These are phyloP conservation scores for Elegia similella DNA, from an alignment of 2,888 invertebrate genomes.

Conservation along the genomic window DNA sequence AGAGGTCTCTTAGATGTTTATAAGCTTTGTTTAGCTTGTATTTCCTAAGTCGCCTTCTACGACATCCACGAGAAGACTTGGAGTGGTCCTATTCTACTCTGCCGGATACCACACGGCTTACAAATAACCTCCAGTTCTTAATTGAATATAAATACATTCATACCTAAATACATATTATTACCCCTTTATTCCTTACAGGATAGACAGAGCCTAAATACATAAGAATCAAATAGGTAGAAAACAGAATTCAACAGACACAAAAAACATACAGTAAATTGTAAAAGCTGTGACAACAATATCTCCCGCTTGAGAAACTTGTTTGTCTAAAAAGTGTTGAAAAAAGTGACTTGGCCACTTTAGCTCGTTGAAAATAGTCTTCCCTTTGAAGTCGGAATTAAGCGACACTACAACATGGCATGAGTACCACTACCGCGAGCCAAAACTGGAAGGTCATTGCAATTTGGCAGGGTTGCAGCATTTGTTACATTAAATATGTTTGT, in stretches of 20 bases:
- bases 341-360: slow-evolving; percentile 10
- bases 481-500: slow-evolving; percentile 16
- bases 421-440: slow-evolving; percentile 15
- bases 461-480: slow-evolving; percentile 15
- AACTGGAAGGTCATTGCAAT: slow-evolving; percentile 18
- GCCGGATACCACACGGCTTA: no score
- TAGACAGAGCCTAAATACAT: no score
- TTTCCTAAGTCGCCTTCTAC: no score
- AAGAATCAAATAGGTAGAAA: not conserved
- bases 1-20: no score
- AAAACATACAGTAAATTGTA: not conserved
- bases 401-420: slow-evolving; percentile 14
- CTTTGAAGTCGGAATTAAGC: slow-evolving; percentile 14
- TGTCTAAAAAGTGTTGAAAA: slow-evolving; percentile 4
- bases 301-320: not conserved
- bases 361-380: slow-evolving; percentile 12
- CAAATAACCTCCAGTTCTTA: no score
- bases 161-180: no score
- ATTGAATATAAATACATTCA: no score
- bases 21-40: no score
- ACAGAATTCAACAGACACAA: not conserved
- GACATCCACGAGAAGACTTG: no score
- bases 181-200: no score
- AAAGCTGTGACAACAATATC: not conserved
- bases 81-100: no score